Conservation (phyloP, 2,888 invertebrate species). For the Gisinianus flammeolus region DNA sequence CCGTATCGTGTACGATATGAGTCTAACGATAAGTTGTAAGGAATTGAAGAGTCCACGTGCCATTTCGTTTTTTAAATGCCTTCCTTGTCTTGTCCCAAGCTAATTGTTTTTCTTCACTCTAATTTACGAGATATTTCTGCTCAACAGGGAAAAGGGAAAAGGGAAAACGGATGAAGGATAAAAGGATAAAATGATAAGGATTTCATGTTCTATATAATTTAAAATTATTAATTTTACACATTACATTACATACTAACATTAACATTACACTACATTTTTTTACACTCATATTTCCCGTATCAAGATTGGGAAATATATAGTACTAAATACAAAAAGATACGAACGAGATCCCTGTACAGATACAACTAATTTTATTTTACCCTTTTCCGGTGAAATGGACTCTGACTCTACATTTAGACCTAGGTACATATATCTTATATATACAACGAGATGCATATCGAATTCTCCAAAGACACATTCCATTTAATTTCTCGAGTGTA, state of each 20-base stretch:
- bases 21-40: not conserved
- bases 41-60: slow-evolving; percentile 24
- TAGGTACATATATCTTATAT: not conserved
- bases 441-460: not conserved
- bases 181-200: no score
- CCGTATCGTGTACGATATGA: not conserved
- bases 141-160: slow-evolving; percentile 20
- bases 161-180: no score
- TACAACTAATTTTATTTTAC: no score
- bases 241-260: no score
- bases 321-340: no score
- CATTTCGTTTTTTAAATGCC: slow-evolving; percentile 33
- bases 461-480: not conserved
- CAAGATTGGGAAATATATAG: no score
- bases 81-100: slow-evolving; percentile 15
- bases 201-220: not conserved
- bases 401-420: not conserved
- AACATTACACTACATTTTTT: no score
- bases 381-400: no score
- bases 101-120: slow-evolving; percentile 34
- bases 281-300: no score
- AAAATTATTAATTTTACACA: no score
- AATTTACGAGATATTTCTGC: slow-evolving; percentile 16
- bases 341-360: no score
- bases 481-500: not conserved